Evolutionary conservation across 2,797 vertebrate genomes (phyloP).

Genomic region (Sebastes oblongus): DNA sequence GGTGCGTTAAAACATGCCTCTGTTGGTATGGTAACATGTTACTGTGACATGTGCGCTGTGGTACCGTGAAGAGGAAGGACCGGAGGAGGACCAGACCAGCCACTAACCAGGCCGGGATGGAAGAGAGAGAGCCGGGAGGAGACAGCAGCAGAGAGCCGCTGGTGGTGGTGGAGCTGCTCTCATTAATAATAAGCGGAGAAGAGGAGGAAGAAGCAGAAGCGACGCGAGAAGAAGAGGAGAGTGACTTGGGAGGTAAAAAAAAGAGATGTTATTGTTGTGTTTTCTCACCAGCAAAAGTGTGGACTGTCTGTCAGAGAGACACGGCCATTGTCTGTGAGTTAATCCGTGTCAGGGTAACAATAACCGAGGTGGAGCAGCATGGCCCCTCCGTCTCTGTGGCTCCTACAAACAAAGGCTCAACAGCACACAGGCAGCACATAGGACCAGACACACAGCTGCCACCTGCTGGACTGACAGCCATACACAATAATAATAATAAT

Average conservation of each 20-base stretch:
- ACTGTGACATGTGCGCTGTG: conserved; percentile 60
- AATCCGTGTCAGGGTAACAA: conserved; percentile 80
- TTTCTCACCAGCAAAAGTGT: conserved; percentile 28
- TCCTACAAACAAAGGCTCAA: conserved; percentile 88
- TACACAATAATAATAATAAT: background rate
- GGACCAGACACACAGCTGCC: conserved; percentile 33
- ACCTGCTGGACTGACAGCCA: conserved; percentile 39
- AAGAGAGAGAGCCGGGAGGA: conserved; percentile 64
- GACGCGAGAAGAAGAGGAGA: conserved; percentile 52
- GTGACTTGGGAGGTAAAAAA: conserved; percentile 79
- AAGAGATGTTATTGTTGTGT: conserved; percentile 27
- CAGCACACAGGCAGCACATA: conserved; percentile 71
- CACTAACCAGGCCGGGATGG: conserved; percentile 72
- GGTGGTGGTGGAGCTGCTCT: conserved; percentile 55
- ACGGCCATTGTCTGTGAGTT: conserved; percentile 73
- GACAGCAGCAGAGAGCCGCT: no score
- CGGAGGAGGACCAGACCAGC: conserved; percentile 32
- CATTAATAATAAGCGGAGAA: conserved; percentile 83
- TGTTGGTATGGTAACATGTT: conserved; percentile 31
- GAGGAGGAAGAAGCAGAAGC: conserved; percentile 63
- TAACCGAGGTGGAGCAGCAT: conserved; percentile 76
- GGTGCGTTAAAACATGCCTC: conserved; percentile 31
- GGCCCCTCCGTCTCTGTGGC: conserved; percentile 84
- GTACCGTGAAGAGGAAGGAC: conserved; percentile 31
- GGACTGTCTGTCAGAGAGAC: conserved; percentile 58